Evolutionary conservation across 2,888 invertebrate genomes (phyloP).

Genomic region (Dicyrtomina minuta): DNA sequence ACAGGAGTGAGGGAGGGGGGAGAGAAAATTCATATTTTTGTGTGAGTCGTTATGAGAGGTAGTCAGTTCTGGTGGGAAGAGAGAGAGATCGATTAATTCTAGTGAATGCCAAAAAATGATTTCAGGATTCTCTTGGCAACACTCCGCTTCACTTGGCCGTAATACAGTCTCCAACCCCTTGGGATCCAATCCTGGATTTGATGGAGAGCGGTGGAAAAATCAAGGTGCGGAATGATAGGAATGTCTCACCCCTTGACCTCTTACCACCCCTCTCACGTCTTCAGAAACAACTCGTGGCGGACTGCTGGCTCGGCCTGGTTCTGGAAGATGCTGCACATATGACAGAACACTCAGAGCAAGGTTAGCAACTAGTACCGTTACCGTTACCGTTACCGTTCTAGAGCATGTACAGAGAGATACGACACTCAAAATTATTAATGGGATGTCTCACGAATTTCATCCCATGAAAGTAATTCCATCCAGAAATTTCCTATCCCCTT

Average conservation of each 20-base stretch:
- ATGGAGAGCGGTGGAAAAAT: constrained; percentile 61
- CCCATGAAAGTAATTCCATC: neutral
- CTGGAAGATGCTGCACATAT: constrained; percentile 53
- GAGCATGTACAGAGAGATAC: too few relatives aligned
- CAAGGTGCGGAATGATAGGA: constrained; percentile 58
- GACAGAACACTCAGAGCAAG: constrained; percentile 52
- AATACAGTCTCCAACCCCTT: constrained; percentile 61
- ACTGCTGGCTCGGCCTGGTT: constrained; percentile 56
- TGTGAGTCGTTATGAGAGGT: too few relatives aligned
- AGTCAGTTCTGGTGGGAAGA: neutral
- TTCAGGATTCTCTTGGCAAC: constrained; percentile 61
- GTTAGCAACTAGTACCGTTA: too few relatives aligned
- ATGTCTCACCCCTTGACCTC: constrained; percentile 61
- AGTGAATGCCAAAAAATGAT: constrained; percentile 10
- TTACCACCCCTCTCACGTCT: constrained; percentile 57
- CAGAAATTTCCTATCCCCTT: neutral
- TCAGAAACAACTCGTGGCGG: constrained; percentile 58
- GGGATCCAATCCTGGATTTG: constrained; percentile 61
- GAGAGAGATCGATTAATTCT: neutral
- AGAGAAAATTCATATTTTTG: neutral
- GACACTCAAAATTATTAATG: constrained; percentile 5
- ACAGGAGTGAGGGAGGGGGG: neutral
- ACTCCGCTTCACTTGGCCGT: constrained; percentile 64
- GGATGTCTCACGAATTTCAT: neutral
- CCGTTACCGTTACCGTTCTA: too few relatives aligned